These are phyloP conservation scores for Eulemur albifrons DNA, from an alignment of 2,797 vertebrate genomes.

Conservation along the genomic window DNA sequence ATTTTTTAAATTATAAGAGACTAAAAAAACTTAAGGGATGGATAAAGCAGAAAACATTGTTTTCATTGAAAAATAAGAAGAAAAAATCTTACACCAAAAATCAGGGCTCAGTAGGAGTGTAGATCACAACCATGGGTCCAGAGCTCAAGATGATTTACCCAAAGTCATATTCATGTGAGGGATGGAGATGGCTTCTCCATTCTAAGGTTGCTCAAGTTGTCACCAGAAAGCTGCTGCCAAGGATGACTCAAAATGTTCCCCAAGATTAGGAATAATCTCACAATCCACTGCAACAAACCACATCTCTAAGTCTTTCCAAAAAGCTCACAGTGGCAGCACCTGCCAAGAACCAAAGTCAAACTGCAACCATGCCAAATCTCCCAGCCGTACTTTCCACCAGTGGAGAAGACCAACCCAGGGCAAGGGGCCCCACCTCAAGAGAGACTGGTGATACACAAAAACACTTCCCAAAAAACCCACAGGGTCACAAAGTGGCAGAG, in stretches of 20 bases:
- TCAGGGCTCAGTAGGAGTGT: background rate
- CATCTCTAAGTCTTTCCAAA: background rate
- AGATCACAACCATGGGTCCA: background rate
- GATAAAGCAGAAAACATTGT: background rate
- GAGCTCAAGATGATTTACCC: background rate
- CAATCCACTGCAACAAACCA: background rate
- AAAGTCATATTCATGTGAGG: background rate
- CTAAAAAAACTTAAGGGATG: constrained; percentile 6
- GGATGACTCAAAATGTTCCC: background rate
- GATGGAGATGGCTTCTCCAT: background rate
- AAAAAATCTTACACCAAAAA: background rate
- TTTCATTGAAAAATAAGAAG: background rate
- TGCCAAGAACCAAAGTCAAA: constrained; percentile 23
- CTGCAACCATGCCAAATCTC: constrained; percentile 28
- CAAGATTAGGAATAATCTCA: background rate
- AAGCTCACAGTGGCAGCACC: background rate
- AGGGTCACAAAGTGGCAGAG: background rate
- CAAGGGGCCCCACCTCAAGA: background rate
- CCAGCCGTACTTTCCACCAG: constrained; percentile 23
- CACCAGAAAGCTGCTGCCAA: background rate
- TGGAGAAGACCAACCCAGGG: background rate
- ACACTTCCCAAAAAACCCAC: constrained; percentile 43
- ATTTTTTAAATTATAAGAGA: background rate
- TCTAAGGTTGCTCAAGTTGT: background rate
- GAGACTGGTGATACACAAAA: constrained; percentile 25